Conservation (phyloP, 2,888 invertebrate genomes). For the Microplitis manilae region DNA sequence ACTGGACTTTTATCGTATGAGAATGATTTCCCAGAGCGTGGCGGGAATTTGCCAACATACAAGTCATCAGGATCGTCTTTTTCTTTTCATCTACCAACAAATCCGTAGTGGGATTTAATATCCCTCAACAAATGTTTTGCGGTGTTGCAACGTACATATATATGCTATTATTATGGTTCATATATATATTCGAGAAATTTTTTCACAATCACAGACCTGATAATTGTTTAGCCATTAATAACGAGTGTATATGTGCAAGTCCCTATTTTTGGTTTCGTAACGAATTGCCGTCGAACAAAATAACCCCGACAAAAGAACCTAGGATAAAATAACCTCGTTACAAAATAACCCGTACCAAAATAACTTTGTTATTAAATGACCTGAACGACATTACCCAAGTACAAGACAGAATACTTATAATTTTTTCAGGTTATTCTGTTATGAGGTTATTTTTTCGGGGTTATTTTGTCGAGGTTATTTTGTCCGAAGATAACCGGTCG, state of each 20-base stretch:
- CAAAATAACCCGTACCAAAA: too few relatives aligned
- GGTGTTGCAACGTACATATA: neutral
- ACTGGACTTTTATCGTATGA: constrained; percentile 28
- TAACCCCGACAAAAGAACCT: too few relatives aligned
- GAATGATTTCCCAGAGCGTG: constrained; percentile 42
- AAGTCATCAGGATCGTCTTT: constrained; percentile 36
- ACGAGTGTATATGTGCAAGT: neutral
- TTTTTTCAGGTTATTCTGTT: too few relatives aligned
- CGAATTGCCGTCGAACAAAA: too few relatives aligned
- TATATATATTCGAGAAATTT: neutral
- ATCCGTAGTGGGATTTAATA: constrained; percentile 8
- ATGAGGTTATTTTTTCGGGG: too few relatives aligned
- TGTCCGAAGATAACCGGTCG: too few relatives aligned
- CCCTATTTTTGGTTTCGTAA: neutral
- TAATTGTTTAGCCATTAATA: neutral
- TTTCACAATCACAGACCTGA: neutral
- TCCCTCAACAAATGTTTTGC: constrained; percentile 14
- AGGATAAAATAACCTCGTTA: too few relatives aligned
- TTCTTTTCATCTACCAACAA: constrained; percentile 20
- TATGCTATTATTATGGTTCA: neutral
- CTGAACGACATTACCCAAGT: too few relatives aligned
- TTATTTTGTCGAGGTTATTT: too few relatives aligned
- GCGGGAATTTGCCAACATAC: constrained; percentile 35
- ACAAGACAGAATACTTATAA: too few relatives aligned
- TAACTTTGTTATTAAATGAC: too few relatives aligned